Conservation (phyloP, 2,888 invertebrate genomes). For the Siphlonurus alternatus region DNA sequence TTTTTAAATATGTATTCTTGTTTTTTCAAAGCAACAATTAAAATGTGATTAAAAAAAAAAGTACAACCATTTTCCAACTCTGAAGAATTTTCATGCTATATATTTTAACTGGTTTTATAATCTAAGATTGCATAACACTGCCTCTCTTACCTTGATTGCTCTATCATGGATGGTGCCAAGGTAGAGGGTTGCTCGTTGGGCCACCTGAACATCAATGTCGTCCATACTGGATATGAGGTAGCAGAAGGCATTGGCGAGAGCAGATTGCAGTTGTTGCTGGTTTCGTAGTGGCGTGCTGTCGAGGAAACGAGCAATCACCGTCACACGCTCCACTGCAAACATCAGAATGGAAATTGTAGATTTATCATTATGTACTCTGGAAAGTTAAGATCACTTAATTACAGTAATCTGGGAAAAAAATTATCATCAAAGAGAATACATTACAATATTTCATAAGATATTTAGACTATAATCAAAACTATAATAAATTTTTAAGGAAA, state of each 20-base stretch:
- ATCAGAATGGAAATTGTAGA: not conserved
- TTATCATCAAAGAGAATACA: not conserved
- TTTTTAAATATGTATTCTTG: no score
- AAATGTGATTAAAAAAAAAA: no score
- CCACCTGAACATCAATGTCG: slow-evolving; percentile 87
- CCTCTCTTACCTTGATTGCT: slow-evolving; percentile 67
- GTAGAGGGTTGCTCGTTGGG: slow-evolving; percentile 81
- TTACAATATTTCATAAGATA: no score
- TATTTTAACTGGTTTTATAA: no score
- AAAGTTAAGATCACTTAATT: not conserved
- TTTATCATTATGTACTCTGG: not conserved
- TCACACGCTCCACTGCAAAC: slow-evolving; percentile 69
- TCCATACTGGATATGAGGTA: slow-evolving; percentile 92
- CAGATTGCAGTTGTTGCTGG: slow-evolving; percentile 72
- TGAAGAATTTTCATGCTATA: no score
- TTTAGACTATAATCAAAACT: no score
- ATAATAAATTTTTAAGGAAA: no score
- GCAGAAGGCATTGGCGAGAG: slow-evolving; percentile 91
- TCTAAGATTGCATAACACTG: no score
- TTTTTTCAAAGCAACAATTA: no score
- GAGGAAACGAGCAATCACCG: slow-evolving; percentile 83
- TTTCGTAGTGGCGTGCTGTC: slow-evolving; percentile 74
- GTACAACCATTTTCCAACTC: no score
- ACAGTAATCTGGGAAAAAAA: not conserved
- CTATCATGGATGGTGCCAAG: slow-evolving; percentile 85